Percentiles rank a stretch among this genome's conserved stretches.
These are phyloP conservation scores for Microchirus variegatus DNA, from an alignment of 2,797 vertebrate species.

Conservation along the genomic window DNA sequence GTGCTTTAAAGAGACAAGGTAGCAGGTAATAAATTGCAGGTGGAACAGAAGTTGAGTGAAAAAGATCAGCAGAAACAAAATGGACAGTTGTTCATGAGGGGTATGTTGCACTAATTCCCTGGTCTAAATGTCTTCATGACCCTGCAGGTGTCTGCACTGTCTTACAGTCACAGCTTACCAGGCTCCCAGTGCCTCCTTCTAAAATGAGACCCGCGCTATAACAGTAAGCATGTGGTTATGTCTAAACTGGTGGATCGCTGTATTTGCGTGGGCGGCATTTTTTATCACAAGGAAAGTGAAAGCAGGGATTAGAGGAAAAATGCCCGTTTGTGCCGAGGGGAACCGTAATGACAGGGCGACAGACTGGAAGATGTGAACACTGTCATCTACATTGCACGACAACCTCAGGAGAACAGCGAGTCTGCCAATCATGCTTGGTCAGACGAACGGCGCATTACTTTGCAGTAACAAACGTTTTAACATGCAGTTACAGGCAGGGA, in stretches of 20 bases:
- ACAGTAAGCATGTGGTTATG: constrained; percentile 56
- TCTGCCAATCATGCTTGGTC: constrained; percentile 23
- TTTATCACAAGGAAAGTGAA: constrained; percentile 65
- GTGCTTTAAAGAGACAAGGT: too few species aligned
- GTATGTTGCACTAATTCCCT: too few species aligned
- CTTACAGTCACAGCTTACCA: constrained; percentile 20
- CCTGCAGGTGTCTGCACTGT: not conserved
- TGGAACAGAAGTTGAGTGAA: not conserved
- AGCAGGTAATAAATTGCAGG: too few species aligned
- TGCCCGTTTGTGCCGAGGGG: constrained; percentile 37
- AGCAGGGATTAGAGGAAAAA: constrained; percentile 57
- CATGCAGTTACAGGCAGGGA: constrained; percentile 42
- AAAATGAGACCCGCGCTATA: constrained; percentile 42
- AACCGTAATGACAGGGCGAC: constrained; percentile 65
- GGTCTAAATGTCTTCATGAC: not conserved
- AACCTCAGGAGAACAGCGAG: constrained; percentile 17
- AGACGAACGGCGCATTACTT: constrained; percentile 43
- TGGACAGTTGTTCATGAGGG: not conserved
- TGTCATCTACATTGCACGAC: constrained; percentile 49
- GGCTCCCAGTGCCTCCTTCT: constrained; percentile 21
- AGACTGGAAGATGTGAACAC: constrained; percentile 15
- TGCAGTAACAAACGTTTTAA: constrained; percentile 36
- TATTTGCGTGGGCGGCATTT: constrained; percentile 67
- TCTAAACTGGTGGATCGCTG: constrained; percentile 54
- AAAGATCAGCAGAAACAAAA: not conserved